These are phyloP conservation scores for Cheilosia variabilis DNA, from an alignment of 2,888 invertebrate species.

Conservation along the genomic window DNA sequence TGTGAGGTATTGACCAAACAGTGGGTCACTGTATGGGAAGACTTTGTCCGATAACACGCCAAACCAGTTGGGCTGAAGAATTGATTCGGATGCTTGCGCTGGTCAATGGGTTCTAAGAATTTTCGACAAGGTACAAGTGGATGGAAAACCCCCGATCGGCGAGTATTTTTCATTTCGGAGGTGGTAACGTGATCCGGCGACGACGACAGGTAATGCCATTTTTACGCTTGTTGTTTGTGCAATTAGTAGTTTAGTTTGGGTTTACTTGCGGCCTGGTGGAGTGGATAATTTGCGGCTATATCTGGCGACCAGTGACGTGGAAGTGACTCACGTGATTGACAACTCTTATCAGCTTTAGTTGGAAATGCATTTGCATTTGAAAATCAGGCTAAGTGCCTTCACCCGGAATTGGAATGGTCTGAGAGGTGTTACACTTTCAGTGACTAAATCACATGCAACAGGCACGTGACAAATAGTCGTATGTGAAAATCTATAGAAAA, in stretches of 20 bases:
- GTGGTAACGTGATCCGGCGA: background rate
- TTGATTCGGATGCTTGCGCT: conserved; percentile 4
- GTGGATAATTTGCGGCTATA: background rate
- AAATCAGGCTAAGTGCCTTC: conserved; percentile 1
- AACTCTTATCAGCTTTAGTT: background rate
- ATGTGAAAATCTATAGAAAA: no score
- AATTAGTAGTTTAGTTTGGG: conserved; percentile 13
- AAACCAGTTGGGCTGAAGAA: conserved; percentile 25
- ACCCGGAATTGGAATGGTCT: background rate
- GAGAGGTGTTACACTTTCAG: no score
- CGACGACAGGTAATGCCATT: conserved; percentile 11
- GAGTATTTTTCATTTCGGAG: conserved; percentile 2
- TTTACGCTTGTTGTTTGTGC: conserved; percentile 13
- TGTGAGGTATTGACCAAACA: conserved; percentile 11
- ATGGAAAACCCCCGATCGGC: conserved; percentile 10
- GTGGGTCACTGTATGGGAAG: conserved; percentile 46
- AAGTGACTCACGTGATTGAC: conserved; percentile 3
- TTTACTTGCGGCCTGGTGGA: background rate
- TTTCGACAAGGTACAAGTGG: conserved; percentile 9
- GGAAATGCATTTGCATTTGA: conserved; percentile 8
- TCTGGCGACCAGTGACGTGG: background rate
- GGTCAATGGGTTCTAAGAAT: conserved; percentile 48
- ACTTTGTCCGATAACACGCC: conserved; percentile 14
- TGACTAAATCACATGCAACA: no score
- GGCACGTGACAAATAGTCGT: no score